Base-by-base conservation (phyloP, 1,140 invertebrate genomes). In the Limonius californicus region DNA sequence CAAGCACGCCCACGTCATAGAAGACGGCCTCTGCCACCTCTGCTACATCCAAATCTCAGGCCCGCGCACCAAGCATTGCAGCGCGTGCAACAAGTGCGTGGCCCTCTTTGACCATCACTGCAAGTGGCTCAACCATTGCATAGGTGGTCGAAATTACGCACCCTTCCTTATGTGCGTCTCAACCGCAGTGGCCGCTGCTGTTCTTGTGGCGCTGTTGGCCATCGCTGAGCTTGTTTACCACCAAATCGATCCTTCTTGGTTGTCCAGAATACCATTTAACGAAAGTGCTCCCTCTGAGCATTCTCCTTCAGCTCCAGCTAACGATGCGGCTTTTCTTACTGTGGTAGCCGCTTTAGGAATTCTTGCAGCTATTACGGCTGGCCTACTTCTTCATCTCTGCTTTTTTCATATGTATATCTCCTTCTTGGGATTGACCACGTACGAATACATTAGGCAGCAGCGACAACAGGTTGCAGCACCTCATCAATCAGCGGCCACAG, bases 91-190 rank as follows among this genome's bases (percentile, higher is more conserved):
- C 80, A 98, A 98, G 82, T 99, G 97, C 78, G 88, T 98, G 1
- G 85, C 86, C 3, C 83, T 87, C 30, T 98, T 98, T 78, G 97
- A 98, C 72, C 90, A 92, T 76, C 95, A 98, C 76, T 98, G 95
- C 81, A 95, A 97, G 80, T 99, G 96, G 96, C 80, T 99, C 20
- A 98, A 98, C 79, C 95, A 95, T 75, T 99, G 96, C 80, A 87
- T 98, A 18, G 96, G 96, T 0, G 83, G 83, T 7, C 82, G 92
- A 61, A 98, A 98, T 75, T 98, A 98, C 79, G 83, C 80, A 20
- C 86, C 88, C 16, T 98, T 97, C 75, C 82, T 97, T 19, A 83
- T 87, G 68, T 94, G 91, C 70, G 85, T 97, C 7, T 80, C 88
- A n/a, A 91, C 90, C 18, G 92, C 92, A 2, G 85, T 94, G 57